phyloP scores from a whole-genome alignment of 1,140 invertebrate species.

The Drosophila nannoptera region DNA sequence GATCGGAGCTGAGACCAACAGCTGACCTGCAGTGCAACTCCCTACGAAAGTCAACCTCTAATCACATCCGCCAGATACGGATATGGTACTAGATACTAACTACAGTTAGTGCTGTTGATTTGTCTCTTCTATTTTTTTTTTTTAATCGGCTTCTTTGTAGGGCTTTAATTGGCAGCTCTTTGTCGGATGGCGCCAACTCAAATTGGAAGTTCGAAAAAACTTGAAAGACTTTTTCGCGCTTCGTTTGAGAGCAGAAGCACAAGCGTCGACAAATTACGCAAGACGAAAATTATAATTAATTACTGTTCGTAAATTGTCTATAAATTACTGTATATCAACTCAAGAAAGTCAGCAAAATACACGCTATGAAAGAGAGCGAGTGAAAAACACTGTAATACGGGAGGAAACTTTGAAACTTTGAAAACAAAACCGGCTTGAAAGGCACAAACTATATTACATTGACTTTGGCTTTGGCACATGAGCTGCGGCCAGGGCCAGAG shows the following conservation, averaged over 20 bases:
- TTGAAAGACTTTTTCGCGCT: constrained; percentile 32
- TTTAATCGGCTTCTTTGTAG: constrained; percentile 7
- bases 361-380: background rate
- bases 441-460: constrained; percentile 47
- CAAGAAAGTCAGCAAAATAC: background rate
- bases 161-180: constrained; percentile 39
- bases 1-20: constrained; percentile 17
- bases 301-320: constrained; percentile 24
- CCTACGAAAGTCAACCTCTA: background rate
- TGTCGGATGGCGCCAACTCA: constrained; percentile 32
- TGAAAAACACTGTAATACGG: no score
- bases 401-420: background rate
- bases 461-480: constrained; percentile 52
- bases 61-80: constrained; percentile 21
- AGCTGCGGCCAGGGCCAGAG: constrained; percentile 15
- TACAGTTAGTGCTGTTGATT: constrained; percentile 7
- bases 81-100: no score
- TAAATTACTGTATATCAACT: constrained; percentile 2
- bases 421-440: constrained; percentile 56
- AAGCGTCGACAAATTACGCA: constrained; percentile 27
- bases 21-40: background rate
- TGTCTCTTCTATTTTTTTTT: background rate
- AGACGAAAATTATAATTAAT: constrained; percentile 32
- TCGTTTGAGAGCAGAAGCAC: constrained; percentile 13
- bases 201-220: constrained; percentile 22